Percentiles rank a stretch among this genome's conserved stretches.
phyloP scores from a whole-genome alignment of 2,888 invertebrate genomes.

The Caenorhabditis angaria region DNA sequence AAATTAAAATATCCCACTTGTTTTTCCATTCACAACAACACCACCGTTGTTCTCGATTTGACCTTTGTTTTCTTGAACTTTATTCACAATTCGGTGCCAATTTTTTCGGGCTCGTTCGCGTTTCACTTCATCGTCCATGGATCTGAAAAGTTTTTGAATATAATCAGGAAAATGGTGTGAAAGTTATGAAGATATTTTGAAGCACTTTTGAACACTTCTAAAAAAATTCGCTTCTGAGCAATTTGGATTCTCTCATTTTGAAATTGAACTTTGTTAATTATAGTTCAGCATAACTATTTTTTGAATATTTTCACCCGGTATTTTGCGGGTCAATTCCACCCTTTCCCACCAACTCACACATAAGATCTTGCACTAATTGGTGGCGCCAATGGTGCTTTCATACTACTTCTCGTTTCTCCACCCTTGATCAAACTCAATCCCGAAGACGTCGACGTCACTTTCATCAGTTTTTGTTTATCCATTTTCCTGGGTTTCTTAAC shows the following conservation, averaged over 20 bases:
- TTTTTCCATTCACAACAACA: constrained; percentile 12
- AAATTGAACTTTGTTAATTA: too few species aligned
- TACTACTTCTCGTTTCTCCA: constrained; percentile 9
- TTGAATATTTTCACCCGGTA: too few species aligned
- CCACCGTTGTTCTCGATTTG: neutral
- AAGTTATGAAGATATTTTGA: neutral
- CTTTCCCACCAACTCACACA: constrained; percentile 16
- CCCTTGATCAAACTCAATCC: constrained; percentile 25
- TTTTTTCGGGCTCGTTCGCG: constrained; percentile 47
- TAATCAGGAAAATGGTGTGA: neutral
- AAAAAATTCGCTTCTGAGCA: too few species aligned
- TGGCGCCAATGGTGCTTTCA: constrained; percentile 35
- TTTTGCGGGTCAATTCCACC: neutral
- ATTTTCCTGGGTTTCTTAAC: neutral
- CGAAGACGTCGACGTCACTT: constrained; percentile 33
- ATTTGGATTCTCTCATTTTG: too few species aligned
- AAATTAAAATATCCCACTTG: constrained; percentile 5
- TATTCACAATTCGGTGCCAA: constrained; percentile 60
- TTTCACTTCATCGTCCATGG: constrained; percentile 25
- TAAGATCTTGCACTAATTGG: constrained; percentile 43
- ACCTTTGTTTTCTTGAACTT: constrained; percentile 18
- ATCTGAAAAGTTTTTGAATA: constrained; percentile 18
- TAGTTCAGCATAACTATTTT: too few species aligned
- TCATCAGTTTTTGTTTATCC: constrained; percentile 10
- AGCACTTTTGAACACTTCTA: too few species aligned